Percentiles rank a stretch among this genome's conserved stretches.
Conservation (phyloP, 2,888 invertebrate genomes). For the Perdita meconis region DNA sequence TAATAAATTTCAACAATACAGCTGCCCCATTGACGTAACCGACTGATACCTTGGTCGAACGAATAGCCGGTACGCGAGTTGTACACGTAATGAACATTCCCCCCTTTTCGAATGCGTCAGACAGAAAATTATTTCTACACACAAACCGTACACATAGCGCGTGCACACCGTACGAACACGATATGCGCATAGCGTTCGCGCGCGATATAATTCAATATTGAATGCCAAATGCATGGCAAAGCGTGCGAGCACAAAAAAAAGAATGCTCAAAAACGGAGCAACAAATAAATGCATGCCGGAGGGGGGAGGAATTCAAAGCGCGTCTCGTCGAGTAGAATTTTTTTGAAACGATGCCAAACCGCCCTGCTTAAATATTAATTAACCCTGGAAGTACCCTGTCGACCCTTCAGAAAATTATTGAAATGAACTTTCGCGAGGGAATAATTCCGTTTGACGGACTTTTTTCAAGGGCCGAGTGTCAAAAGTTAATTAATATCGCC, state of each 20-base stretch:
- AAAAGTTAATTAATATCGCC: background rate
- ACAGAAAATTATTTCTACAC: conserved; percentile 4
- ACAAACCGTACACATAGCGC: background rate
- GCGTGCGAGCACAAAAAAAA: background rate
- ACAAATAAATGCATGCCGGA: conserved; percentile 40
- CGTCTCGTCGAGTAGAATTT: conserved; percentile 17
- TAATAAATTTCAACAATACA: conserved; percentile 34
- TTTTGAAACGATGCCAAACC: conserved; percentile 48
- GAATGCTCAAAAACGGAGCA: conserved; percentile 2
- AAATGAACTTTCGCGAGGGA: background rate
- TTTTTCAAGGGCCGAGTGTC: background rate
- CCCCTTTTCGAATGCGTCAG: conserved; percentile 13
- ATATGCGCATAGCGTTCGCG: background rate
- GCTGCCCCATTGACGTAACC: conserved; percentile 17
- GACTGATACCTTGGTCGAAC: background rate
- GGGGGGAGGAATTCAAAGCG: conserved; percentile 13
- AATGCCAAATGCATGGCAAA: conserved; percentile 15
- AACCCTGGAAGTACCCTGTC: background rate
- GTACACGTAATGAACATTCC: background rate
- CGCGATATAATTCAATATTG: conserved; percentile 29
- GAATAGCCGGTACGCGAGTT: conserved; percentile 14
- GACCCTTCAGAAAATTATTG: background rate
- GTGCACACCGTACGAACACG: no score
- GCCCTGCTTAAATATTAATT: conserved; percentile 48
- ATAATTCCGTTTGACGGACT: background rate